These are phyloP conservation scores for Pogonocherus hispidulus DNA, from an alignment of 2,888 invertebrate genomes.

Conservation along the genomic window DNA sequence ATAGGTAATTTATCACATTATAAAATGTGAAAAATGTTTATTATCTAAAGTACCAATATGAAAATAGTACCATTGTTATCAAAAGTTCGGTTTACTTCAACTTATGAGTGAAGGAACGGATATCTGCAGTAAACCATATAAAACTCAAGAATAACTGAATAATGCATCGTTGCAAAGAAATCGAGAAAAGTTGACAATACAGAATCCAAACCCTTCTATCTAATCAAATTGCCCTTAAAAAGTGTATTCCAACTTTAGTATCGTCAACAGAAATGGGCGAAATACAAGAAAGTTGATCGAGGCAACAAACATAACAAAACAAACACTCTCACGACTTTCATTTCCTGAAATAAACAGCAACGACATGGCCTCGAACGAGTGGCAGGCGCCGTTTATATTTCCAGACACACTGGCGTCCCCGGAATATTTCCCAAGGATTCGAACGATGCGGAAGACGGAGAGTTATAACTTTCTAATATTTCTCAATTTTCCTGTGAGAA, in stretches of 20 bases:
- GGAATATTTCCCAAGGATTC: slow-evolving; percentile 15
- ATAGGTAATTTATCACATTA: no score
- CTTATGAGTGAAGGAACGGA: no score
- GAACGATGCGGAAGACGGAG: background rate
- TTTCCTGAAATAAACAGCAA: slow-evolving; percentile 64
- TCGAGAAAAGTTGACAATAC: slow-evolving; percentile 11
- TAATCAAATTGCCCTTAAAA: slow-evolving; percentile 57
- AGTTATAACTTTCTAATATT: background rate
- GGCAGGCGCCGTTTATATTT: slow-evolving; percentile 59
- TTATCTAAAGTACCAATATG: no score
- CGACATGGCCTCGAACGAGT: slow-evolving; percentile 59
- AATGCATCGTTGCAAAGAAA: slow-evolving; percentile 9
- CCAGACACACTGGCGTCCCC: slow-evolving; percentile 57
- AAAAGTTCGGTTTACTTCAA: no score
- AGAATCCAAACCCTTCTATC: slow-evolving; percentile 48
- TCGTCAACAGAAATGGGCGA: slow-evolving; percentile 53
- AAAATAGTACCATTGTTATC: no score
- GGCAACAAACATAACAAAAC: slow-evolving; percentile 61
- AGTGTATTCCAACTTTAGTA: slow-evolving; percentile 51
- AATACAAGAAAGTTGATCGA: slow-evolving; percentile 58
- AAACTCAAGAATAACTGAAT: slow-evolving; percentile 21
- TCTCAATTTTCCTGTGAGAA: background rate
- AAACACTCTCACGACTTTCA: slow-evolving; percentile 62
- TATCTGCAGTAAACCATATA: background rate
- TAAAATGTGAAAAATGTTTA: no score